These are phyloP conservation scores for Brachionus calyciflorus DNA, from an alignment of 1,140 invertebrate species.

Conservation along the genomic window DNA sequence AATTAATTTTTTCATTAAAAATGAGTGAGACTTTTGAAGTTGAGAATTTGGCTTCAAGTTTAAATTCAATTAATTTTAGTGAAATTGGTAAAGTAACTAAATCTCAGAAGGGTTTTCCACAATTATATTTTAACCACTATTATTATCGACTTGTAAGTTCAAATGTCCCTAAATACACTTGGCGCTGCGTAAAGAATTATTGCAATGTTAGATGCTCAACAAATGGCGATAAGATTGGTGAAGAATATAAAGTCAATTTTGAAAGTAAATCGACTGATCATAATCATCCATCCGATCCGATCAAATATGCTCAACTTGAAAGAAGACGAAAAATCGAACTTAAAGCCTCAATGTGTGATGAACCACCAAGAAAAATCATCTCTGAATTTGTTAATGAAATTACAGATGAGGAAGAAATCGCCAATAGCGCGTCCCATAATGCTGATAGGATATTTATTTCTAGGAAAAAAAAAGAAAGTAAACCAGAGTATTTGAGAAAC, in stretches of 20 bases:
- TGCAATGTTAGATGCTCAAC: constrained; percentile 10
- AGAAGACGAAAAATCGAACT: background rate
- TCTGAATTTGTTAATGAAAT: background rate
- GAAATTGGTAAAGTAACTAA: background rate
- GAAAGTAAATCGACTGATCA: background rate
- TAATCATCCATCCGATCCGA: background rate
- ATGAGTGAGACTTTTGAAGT: constrained; percentile 12
- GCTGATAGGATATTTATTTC: background rate
- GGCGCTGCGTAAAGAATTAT: background rate
- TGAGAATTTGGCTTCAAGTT: too few relatives aligned
- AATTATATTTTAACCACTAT: background rate
- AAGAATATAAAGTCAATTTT: background rate
- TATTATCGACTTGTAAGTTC: constrained; percentile 1
- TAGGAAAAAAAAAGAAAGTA: background rate
- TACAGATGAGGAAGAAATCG: background rate
- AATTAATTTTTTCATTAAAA: constrained; percentile 23
- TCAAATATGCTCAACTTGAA: background rate
- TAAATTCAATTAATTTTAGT: background rate
- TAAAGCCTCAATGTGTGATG: background rate
- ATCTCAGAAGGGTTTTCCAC: constrained; percentile 12
- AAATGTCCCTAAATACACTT: background rate
- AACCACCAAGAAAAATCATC: background rate
- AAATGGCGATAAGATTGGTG: background rate
- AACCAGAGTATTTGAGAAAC: background rate
- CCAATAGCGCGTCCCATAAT: background rate